These are phyloP conservation scores for Numenius phaeopus DNA, from an alignment of 2,797 vertebrate species.

Conservation along the genomic window DNA sequence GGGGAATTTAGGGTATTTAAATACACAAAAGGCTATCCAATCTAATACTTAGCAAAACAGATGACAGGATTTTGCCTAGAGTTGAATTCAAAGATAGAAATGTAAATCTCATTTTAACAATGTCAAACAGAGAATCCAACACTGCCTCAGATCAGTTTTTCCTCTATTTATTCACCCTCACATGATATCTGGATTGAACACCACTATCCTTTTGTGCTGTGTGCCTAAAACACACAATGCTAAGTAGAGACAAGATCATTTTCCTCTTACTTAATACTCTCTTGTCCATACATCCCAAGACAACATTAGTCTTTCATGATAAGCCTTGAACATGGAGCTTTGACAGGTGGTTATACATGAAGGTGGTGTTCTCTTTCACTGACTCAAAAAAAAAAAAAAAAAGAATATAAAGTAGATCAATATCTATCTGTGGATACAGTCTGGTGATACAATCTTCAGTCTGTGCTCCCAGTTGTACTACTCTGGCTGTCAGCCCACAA, in stretches of 20 bases:
- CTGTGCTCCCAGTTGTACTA: background rate
- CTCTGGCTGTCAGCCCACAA: background rate
- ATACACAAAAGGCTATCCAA: background rate
- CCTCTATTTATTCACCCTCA: background rate
- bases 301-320: background rate
- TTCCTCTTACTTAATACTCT: background rate
- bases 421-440: background rate
- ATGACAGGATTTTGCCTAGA: background rate
- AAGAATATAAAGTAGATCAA: background rate
- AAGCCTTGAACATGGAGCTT: background rate
- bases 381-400: background rate
- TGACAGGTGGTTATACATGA: background rate
- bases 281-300: background rate
- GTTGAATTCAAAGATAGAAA: background rate
- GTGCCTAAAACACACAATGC: background rate
- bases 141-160: background rate
- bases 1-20: background rate
- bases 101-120: slow-evolving; percentile 5
- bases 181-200: background rate
- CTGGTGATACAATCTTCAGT: background rate
- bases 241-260: background rate
- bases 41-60: background rate
- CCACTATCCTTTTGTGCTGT: background rate
- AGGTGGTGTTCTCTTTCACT: background rate
- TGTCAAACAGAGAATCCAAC: background rate